phyloP scores from a whole-genome alignment of 2,113 vertebrate species.

The Aspidoscelis tigris region DNA sequence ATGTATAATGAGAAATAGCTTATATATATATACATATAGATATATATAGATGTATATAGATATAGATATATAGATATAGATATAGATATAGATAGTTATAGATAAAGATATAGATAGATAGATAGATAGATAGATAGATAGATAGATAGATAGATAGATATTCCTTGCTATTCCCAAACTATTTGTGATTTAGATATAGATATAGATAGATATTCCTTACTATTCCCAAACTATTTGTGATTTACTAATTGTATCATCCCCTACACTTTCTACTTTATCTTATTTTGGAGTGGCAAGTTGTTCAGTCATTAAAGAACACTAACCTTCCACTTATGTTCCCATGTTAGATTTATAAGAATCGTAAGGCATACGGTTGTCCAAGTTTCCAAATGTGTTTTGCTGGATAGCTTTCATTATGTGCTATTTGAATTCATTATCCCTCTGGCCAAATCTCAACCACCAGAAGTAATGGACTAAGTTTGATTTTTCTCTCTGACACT shows the following conservation, averaged over 20 bases:
- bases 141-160: no score
- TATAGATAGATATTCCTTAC: background rate
- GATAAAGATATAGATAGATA: no score
- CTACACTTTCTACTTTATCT: no score
- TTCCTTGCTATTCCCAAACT: no score
- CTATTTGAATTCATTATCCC: slow-evolving; percentile 32
- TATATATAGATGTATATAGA: no score
- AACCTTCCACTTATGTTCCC: background rate
- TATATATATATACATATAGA: no score
- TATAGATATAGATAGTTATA: no score
- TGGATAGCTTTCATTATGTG: slow-evolving; percentile 39
- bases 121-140: no score
- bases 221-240: background rate
- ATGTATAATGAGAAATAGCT: background rate
- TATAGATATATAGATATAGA: no score
- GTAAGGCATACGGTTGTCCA: background rate
- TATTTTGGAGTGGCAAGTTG: no score
- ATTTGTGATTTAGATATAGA: no score
- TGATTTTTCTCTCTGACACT: slow-evolving; percentile 27
- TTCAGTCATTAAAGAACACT: background rate
- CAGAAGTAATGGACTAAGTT: background rate
- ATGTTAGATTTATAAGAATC: background rate
- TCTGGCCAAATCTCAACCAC: slow-evolving; percentile 38
- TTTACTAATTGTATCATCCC: no score
- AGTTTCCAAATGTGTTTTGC: slow-evolving; percentile 25